A percentile compares a stretch with the other conserved stretches of the same genome.
Conservation (phyloP, 2,797 vertebrate species). For the Cercopithecus petaurista region DNA sequence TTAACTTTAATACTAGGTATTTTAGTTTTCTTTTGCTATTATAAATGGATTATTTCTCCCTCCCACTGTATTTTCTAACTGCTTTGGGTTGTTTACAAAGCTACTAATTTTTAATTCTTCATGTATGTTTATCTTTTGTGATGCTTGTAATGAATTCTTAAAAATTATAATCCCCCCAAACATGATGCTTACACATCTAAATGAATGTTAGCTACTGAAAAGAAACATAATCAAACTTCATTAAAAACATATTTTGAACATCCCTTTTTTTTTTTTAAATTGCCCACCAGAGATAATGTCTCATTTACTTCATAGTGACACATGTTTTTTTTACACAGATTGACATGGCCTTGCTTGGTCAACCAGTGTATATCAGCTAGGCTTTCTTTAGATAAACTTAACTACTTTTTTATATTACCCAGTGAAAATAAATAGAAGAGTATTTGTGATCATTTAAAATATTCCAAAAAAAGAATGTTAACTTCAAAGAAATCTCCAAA, state of each 20-base stretch:
- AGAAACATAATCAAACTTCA: not conserved
- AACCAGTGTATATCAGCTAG: not conserved
- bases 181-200: not conserved
- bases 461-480: not conserved
- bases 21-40: not conserved
- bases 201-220: not conserved
- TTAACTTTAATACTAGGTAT: not conserved
- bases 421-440: not conserved
- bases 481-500: slow-evolving; percentile 5
- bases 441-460: not conserved
- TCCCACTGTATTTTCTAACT: not conserved
- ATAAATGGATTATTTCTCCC: not conserved
- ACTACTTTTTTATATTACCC: not conserved
- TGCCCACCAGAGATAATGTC: not conserved
- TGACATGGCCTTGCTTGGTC: not conserved
- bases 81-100: not conserved
- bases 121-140: not conserved
- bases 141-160: not conserved
- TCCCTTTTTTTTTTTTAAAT: not conserved
- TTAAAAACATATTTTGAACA: not conserved
- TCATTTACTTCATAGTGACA: not conserved
- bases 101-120: not conserved
- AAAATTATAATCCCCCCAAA: not conserved
- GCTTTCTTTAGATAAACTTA: not conserved
- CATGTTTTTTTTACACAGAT: not conserved